phyloP scores from a whole-genome alignment of 2,888 invertebrate genomes.

The Apodemia zela region DNA sequence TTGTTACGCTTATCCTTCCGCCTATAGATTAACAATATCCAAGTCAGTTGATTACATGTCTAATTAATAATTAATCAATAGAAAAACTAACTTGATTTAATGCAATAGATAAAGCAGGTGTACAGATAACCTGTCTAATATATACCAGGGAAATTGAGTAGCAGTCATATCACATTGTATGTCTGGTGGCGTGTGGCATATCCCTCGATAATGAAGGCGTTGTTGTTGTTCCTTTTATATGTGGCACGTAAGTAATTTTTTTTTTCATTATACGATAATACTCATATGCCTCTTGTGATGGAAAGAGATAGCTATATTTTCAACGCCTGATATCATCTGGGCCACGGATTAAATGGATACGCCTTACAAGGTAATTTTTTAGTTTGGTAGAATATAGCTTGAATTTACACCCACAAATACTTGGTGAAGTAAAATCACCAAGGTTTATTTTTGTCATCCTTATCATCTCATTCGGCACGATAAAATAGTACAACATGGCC shows the following conservation, averaged over 20 bases:
- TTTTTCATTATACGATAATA: too few species aligned
- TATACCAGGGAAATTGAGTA: conserved; percentile 6
- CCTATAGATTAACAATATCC: not conserved
- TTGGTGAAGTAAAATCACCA: too few species aligned
- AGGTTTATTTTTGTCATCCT: too few species aligned
- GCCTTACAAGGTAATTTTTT: too few species aligned
- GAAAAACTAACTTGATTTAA: not conserved
- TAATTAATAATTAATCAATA: not conserved
- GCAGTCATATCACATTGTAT: not conserved
- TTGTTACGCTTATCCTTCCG: not conserved
- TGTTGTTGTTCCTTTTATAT: conserved; percentile 39
- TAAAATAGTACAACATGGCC: too few species aligned
- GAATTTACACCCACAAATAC: too few species aligned
- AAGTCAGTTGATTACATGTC: not conserved
- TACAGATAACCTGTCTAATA: conserved; percentile 21
- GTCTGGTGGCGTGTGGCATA: not conserved
- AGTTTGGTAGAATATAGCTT: too few species aligned
- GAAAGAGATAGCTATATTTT: too few species aligned
- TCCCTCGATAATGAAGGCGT: conserved; percentile 40
- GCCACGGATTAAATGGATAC: too few species aligned
- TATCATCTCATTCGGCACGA: too few species aligned
- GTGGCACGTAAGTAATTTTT: conserved; percentile 42
- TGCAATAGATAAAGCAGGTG: not conserved
- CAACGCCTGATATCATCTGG: too few species aligned
- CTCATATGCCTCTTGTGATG: too few species aligned